Percentiles rank a stretch among this genome's conserved stretches.
Conservation (phyloP, 1,140 invertebrate species). For the Drosophila paulistorum region DNA sequence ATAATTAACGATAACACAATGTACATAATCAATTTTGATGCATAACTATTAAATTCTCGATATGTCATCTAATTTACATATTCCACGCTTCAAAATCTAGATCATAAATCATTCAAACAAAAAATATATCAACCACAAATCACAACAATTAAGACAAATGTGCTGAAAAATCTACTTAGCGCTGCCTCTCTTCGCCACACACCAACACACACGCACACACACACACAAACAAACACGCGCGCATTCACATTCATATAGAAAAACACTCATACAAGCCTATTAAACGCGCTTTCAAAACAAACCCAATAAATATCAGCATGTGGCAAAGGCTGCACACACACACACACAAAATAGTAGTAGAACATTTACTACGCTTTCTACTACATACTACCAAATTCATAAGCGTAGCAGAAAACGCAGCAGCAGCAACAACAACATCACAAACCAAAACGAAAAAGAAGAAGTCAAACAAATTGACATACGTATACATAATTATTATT, state of each 20-base stretch:
- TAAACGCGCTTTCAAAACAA: conserved; percentile 77
- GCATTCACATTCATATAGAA: conserved; percentile 18
- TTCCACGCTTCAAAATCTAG: conserved; percentile 34
- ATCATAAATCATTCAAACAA: conserved; percentile 73
- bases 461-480: conserved; percentile 82
- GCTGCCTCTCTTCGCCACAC: conserved; percentile 36
- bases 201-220: conserved; percentile 32
- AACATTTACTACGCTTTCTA: conserved; percentile 51
- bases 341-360: conserved; percentile 34
- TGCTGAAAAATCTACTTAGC: conserved; percentile 82
- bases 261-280: conserved; percentile 32
- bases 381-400: conserved; percentile 16
- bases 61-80: conserved; percentile 16
- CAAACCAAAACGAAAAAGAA: conserved; percentile 53
- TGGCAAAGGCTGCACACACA: conserved; percentile 38
- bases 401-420: conserved; percentile 7
- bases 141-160: conserved; percentile 82
- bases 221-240: conserved; percentile 23
- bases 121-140: conserved; percentile 71
- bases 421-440: conserved; percentile 14
- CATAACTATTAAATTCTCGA: background rate
- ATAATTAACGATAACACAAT: background rate
- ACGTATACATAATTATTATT: conserved; percentile 82
- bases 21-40: background rate
- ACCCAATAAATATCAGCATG: conserved; percentile 73